phyloP scores from a whole-genome alignment of 2,797 vertebrate species.

The Lemur catta region DNA sequence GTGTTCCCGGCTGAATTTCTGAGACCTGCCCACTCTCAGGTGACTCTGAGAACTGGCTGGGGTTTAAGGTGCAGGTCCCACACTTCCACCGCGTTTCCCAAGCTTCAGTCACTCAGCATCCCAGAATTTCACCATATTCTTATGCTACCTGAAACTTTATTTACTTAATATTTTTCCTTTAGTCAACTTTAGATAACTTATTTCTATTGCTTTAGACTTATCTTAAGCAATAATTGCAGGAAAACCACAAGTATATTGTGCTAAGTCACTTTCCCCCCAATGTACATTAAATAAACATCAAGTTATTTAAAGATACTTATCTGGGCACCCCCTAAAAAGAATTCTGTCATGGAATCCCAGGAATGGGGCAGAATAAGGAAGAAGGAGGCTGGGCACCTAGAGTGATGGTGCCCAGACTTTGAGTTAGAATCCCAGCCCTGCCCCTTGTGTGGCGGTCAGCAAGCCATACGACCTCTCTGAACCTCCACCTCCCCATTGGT shows the following conservation, averaged over 20 bases:
- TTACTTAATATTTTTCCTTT: slow-evolving; percentile 35
- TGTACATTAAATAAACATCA: slow-evolving; percentile 48
- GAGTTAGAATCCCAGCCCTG: background rate
- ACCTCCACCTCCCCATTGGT: background rate
- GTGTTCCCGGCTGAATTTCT: background rate
- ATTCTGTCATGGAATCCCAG: background rate
- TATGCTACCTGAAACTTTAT: slow-evolving; percentile 23
- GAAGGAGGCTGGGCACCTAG: background rate
- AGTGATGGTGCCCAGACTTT: background rate
- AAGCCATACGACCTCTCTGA: background rate
- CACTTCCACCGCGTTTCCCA: background rate
- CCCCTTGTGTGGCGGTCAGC: background rate
- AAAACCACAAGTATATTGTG: slow-evolving; percentile 57
- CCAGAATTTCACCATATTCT: background rate
- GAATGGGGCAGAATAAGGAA: background rate
- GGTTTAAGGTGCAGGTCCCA: background rate
- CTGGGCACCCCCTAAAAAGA: background rate
- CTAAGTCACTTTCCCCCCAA: background rate
- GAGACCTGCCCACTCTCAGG: background rate
- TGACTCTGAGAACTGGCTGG: background rate
- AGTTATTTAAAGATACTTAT: slow-evolving; percentile 46
- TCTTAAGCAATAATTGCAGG: slow-evolving; percentile 48
- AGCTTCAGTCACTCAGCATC: background rate
- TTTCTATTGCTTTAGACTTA: slow-evolving; percentile 50
- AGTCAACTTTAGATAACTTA: slow-evolving; percentile 57